phyloP scores from a whole-genome alignment of 2,797 vertebrate genomes.

The Craterocephalus amniculus region DNA sequence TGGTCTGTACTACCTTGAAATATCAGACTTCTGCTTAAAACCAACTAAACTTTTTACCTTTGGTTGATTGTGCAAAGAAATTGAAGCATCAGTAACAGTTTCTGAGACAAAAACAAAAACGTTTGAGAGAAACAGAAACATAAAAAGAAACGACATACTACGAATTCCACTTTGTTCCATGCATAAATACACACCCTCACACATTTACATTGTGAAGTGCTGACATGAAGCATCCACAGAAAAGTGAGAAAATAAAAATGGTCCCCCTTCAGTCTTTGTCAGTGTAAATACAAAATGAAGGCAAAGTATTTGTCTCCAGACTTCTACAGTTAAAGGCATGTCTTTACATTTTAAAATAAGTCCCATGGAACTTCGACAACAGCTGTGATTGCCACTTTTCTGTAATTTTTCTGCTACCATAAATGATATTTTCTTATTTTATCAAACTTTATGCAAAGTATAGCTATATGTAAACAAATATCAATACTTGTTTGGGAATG shows the following conservation, averaged over 20 bases:
- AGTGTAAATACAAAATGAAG: conserved; percentile 54
- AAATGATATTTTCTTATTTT: conserved; percentile 24
- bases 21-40: conserved; percentile 72
- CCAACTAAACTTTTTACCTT: conserved; percentile 86
- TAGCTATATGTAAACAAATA: conserved; percentile 51
- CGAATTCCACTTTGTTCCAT: conserved; percentile 77
- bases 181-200: conserved; percentile 83
- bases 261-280: conserved; percentile 55
- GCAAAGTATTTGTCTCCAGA: conserved; percentile 36
- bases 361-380: conserved; percentile 22
- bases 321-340: conserved; percentile 7
- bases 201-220: conserved; percentile 77
- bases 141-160: conserved; percentile 66
- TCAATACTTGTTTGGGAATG: conserved; percentile 48
- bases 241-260: conserved; percentile 42
- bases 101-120: conserved; percentile 65
- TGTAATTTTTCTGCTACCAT: conserved; percentile 2
- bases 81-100: conserved; percentile 83
- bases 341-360: conserved; percentile 4
- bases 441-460: conserved; percentile 21
- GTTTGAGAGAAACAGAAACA: conserved; percentile 33
- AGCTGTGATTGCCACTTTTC: conserved; percentile 31
- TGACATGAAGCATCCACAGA: conserved; percentile 59
- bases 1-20: conserved; percentile 47
- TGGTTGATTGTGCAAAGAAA: conserved; percentile 88